phyloP scores from a whole-genome alignment of 64 coral and sea anemone genomes.

The Acropora tenuis region DNA sequence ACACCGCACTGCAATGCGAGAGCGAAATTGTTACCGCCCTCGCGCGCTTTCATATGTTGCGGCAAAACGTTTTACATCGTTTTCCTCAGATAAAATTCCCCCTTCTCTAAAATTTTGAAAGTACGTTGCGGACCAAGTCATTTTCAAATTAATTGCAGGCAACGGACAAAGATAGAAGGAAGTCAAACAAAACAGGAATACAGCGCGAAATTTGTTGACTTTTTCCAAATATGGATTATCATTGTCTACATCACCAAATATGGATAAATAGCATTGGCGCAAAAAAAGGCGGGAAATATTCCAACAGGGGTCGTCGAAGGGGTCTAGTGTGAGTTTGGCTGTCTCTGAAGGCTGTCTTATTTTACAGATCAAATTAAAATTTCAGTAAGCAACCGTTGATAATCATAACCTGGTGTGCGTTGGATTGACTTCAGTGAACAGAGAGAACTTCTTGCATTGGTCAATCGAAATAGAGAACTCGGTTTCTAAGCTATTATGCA shows the following conservation, averaged over 20 bases:
- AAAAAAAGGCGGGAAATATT: constrained; percentile 55
- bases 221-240: constrained; percentile 51
- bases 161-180: constrained; percentile 33
- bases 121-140: background rate
- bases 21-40: background rate
- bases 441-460: no score
- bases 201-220: constrained; percentile 53
- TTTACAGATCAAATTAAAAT: background rate
- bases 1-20: background rate
- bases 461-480: no score
- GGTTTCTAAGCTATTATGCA: no score
- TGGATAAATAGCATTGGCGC: constrained; percentile 8
- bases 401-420: no score
- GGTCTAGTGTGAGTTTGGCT: no score
- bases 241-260: constrained; percentile 88
- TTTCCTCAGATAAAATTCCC: background rate
- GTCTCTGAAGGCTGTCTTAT: no score
- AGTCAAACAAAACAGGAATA: constrained; percentile 40
- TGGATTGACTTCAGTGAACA: no score
- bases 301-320: background rate
- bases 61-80: background rate
- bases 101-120: background rate
- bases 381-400: no score
- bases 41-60: background rate
- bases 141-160: constrained; percentile 18